phyloP scores from a whole-genome alignment of 2,888 invertebrate genomes.

The Entomobrya multifasciata region DNA sequence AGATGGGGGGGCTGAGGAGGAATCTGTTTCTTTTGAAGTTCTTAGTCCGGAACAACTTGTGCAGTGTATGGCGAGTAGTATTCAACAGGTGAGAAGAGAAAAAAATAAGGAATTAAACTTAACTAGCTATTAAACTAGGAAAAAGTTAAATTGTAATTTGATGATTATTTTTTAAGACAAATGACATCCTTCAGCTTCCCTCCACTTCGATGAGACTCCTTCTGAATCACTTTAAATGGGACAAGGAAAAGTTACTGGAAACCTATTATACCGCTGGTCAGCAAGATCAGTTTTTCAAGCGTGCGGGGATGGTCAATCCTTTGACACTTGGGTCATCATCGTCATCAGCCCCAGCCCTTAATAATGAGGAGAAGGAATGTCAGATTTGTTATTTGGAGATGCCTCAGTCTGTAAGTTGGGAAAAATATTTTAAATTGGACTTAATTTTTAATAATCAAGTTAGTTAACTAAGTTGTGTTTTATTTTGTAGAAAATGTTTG shows the following conservation, averaged over 20 bases:
- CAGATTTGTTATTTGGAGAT: constrained; percentile 94
- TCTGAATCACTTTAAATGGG: constrained; percentile 99
- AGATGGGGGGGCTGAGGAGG: too few species aligned
- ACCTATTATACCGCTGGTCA: constrained; percentile 87
- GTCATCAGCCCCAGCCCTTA: too few species aligned
- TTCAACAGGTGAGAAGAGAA: too few species aligned
- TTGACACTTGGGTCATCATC: too few species aligned
- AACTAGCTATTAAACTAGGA: too few species aligned
- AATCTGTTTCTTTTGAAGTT: too few species aligned
- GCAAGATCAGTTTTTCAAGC: constrained; percentile 94
- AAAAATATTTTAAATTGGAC: too few species aligned
- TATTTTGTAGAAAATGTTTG: constrained; percentile 87
- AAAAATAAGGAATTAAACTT: too few species aligned
- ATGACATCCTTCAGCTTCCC: constrained; percentile 86
- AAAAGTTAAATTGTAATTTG: too few species aligned
- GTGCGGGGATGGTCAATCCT: constrained; percentile 97
- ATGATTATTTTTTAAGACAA: too few species aligned
- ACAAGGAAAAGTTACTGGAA: constrained; percentile 98
- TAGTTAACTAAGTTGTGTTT: neutral
- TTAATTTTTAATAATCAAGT: neutral
- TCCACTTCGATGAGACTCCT: constrained; percentile 94
- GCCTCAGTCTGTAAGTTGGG: constrained; percentile 90
- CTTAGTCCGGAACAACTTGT: too few species aligned
- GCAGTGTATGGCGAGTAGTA: too few species aligned
- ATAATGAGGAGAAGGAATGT: constrained; percentile 88